A percentile compares a stretch with the other conserved stretches of the same genome.
Evolutionary conservation across 2,888 invertebrate genomes (phyloP).

Genomic region (Meloe dianella): DNA sequence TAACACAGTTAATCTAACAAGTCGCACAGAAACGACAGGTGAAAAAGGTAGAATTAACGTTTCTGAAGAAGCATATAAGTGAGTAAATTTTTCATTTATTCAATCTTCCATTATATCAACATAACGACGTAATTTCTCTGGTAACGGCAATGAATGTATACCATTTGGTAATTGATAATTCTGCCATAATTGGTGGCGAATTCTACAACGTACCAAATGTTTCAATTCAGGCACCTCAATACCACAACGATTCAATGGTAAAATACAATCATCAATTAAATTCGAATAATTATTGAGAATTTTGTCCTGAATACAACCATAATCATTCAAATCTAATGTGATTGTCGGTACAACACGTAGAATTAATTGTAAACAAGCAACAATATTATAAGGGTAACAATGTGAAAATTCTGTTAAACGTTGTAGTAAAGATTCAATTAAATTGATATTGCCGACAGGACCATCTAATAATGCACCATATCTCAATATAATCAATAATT

Average conservation of each 20-base stretch:
- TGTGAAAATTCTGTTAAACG: slow-evolving; percentile 58
- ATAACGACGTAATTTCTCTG: slow-evolving; percentile 71
- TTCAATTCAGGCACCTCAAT: slow-evolving; percentile 72
- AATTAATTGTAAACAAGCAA: slow-evolving; percentile 72
- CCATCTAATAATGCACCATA: slow-evolving; percentile 71
- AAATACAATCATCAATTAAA: slow-evolving; percentile 65
- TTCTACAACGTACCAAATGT: slow-evolving; percentile 75
- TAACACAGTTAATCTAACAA: slow-evolving; percentile 92
- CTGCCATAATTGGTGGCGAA: slow-evolving; percentile 69
- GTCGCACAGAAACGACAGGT: slow-evolving; percentile 92
- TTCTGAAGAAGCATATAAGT: slow-evolving; percentile 91
- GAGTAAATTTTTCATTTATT: slow-evolving; percentile 50
- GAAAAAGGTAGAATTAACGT: slow-evolving; percentile 88
- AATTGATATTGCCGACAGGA: slow-evolving; percentile 66
- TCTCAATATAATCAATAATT: slow-evolving; percentile 74
- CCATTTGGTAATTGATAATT: slow-evolving; percentile 79
- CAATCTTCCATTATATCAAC: slow-evolving; percentile 76
- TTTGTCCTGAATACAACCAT: slow-evolving; percentile 31
- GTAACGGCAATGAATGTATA: slow-evolving; percentile 72
- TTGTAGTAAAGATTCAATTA: slow-evolving; percentile 66
- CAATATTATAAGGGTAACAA: slow-evolving; percentile 72
- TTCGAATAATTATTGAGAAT: slow-evolving; percentile 57
- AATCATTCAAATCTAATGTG: slow-evolving; percentile 60
- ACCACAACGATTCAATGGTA: slow-evolving; percentile 69
- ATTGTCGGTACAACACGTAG: slow-evolving; percentile 70